A percentile compares a stretch with the other conserved stretches of the same genome.
Conservation (phyloP, 2,113 vertebrate species). For the Equus przewalskii region DNA sequence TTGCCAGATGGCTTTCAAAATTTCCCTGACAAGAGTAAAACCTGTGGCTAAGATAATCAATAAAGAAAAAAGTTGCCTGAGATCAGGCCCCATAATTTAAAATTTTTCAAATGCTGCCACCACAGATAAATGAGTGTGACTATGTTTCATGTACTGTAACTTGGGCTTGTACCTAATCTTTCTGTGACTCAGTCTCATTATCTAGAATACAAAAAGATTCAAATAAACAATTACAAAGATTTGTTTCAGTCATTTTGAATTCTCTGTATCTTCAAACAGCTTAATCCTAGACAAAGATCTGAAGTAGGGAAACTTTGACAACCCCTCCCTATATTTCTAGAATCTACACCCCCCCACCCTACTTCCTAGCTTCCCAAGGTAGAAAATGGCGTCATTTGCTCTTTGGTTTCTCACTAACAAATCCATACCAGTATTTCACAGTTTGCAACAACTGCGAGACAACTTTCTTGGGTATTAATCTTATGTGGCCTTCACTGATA, state of each 20-base stretch:
- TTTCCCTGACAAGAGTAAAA: neutral
- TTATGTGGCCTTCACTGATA: neutral
- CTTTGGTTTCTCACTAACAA: neutral
- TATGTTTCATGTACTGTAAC: neutral
- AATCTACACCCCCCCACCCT: neutral
- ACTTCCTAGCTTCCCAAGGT: neutral
- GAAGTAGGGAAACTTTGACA: neutral
- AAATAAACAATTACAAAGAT: neutral
- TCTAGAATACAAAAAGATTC: neutral
- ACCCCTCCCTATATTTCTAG: neutral
- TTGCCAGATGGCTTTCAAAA: neutral
- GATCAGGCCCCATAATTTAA: neutral
- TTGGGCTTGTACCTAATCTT: neutral
- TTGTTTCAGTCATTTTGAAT: conserved; percentile 7
- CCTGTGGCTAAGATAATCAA: neutral
- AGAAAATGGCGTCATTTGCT: neutral
- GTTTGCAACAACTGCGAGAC: neutral
- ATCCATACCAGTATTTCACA: neutral
- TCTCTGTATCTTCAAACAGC: neutral
- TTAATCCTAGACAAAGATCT: neutral
- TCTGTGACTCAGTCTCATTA: neutral
- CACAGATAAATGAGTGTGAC: neutral
- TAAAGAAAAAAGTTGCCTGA: neutral
- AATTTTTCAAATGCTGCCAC: neutral
- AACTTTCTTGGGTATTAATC: neutral